phyloP scores from a whole-genome alignment of 37 sponge, comb jelly and placozoan species.

The Hormiphora californensis region DNA sequence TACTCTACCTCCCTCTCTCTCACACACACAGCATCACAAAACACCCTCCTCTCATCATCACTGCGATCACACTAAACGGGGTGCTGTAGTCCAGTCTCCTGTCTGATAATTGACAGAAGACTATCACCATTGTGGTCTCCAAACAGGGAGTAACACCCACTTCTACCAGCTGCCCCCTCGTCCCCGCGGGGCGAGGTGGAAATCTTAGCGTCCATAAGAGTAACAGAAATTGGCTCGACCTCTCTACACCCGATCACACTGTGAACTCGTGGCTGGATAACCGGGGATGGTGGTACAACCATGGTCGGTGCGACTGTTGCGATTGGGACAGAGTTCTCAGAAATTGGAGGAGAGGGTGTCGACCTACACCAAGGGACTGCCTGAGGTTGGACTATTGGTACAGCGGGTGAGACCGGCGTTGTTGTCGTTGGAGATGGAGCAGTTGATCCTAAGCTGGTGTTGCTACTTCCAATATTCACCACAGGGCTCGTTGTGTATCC shows the following conservation, averaged over 20 bases:
- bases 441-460: no score
- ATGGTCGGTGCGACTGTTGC: neutral
- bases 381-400: no score
- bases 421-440: no score
- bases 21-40: no score
- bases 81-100: slow-evolving; percentile 21
- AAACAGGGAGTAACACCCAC: slow-evolving; percentile 42
- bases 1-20: no score
- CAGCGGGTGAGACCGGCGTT: no score
- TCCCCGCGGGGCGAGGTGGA: no score
- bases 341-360: neutral
- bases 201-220: neutral
- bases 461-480: neutral
- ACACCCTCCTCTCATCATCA: no score
- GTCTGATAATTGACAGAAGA: slow-evolving; percentile 19
- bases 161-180: neutral
- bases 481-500: neutral
- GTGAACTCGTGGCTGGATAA: slow-evolving; percentile 43
- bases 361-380: no score
- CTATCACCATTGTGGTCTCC: slow-evolving; percentile 36
- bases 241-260: slow-evolving; percentile 43
- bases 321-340: no score
- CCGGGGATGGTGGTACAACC: no score
- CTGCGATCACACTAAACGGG: no score
- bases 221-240: neutral